Evolutionary conservation across 1,140 invertebrate species (phyloP), one percentile per base, ranked within the genome.

Genomic region (Trichoplusia ni): DNA sequence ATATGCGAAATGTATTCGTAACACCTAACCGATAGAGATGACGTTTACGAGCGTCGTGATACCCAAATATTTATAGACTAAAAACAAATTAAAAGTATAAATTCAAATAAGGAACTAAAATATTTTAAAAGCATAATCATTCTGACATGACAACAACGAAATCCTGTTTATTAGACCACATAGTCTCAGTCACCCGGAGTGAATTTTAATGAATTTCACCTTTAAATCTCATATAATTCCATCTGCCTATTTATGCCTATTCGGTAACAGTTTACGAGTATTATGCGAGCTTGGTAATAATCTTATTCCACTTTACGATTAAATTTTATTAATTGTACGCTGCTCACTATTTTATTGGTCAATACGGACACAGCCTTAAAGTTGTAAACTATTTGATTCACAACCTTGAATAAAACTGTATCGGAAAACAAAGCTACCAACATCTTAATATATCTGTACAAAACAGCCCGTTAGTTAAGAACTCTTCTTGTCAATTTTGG

Each of bases 71-170:
- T 83, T 83, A 84, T 81, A 77, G 54, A 68, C 71, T 73, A 77
- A 67, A 31, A 77, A 76, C 77, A 81, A 84, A 85, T 84, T 84
- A 77, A 79, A 77, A 75, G 59, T 80, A 76, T 81, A 79, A 75
- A 84, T 78, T 79, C 78, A 69, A 77, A 78, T 82, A 74, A 75
- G 67, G 35, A 65, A 64, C 65, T 64, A 61, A 71, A 63, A 70
- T 54, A 38, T 42, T 25, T 23, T 7, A 37, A 60, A 35, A 58
- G 11, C 51, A 71, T 76, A 75, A 73, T 76, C 49, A 69, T 71
- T 67, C 56, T 62, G 75, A 71, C 71, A 61, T 54, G 71, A 66
- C 54, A 51, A 66, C 54, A 51, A 67, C 67, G 40, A 76, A 86
- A 83, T 82, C 81, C 77, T 77, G 67, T 81, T 81, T 75, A 71